Evolutionary conservation across 2,797 vertebrate genomes (phyloP).

Genomic region (Lacerta bilineata): DNA sequence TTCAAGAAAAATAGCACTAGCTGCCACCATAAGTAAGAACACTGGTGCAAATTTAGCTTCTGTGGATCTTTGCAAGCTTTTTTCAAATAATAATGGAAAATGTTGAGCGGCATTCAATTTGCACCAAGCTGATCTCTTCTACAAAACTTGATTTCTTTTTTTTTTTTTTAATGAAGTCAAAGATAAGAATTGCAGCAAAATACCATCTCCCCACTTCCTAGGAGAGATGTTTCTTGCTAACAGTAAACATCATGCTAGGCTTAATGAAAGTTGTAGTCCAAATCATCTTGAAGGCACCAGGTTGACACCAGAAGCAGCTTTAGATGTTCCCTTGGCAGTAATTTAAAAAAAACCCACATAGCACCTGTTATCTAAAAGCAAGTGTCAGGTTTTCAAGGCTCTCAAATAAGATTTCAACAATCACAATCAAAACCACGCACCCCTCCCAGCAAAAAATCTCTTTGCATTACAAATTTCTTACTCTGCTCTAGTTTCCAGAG

Average conservation of each 20-base stretch:
- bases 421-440: neutral
- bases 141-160: neutral
- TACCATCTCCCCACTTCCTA: neutral
- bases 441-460: neutral
- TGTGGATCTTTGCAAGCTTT: neutral
- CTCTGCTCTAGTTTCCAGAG: slow-evolving; percentile 11
- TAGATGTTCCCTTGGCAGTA: neutral
- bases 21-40: neutral
- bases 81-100: neutral
- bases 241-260: neutral
- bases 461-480: slow-evolving; percentile 1
- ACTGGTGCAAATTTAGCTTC: neutral
- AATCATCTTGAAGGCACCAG: no score
- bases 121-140: neutral
- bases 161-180: neutral
- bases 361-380: neutral
- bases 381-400: neutral
- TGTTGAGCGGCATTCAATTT: neutral
- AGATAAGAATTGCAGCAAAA: neutral
- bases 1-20: no score
- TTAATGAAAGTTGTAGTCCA: no score
- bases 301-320: neutral
- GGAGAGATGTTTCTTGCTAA: neutral
- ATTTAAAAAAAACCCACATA: neutral
- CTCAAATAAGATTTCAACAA: neutral